Conservation (phyloP, 2,888 invertebrate genomes). For the Ischnus inquisitorius region DNA sequence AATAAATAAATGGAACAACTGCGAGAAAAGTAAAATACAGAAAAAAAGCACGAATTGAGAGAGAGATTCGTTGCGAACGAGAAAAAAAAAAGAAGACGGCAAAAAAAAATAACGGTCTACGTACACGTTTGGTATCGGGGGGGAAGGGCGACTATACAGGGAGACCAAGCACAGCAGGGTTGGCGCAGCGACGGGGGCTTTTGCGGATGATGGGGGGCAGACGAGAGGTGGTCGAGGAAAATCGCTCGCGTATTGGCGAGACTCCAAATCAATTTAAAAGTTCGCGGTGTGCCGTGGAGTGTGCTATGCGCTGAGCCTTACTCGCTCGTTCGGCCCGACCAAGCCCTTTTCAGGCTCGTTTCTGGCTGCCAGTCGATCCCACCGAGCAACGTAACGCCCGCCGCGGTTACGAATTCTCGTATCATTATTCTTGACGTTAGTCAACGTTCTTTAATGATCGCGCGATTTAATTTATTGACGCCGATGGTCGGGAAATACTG, state of each 20-base stretch:
- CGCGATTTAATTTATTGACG: not conserved
- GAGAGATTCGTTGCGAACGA: constrained; percentile 50
- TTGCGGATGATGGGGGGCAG: constrained; percentile 59
- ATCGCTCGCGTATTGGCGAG: constrained; percentile 81
- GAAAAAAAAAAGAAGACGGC: not conserved
- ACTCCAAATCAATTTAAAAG: constrained; percentile 85
- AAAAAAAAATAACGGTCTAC: constrained; percentile 42
- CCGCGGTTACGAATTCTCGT: constrained; percentile 16
- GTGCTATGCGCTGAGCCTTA: constrained; percentile 54
- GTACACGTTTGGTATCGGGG: constrained; percentile 54
- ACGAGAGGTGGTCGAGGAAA: constrained; percentile 74
- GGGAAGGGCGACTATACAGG: constrained; percentile 60
- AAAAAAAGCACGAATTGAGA: constrained; percentile 15
- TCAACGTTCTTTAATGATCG: constrained; percentile 6
- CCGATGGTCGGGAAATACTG: not conserved
- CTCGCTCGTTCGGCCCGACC: constrained; percentile 34
- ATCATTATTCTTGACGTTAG: constrained; percentile 5
- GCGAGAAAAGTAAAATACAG: constrained; percentile 66
- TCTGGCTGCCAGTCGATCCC: constrained; percentile 18
- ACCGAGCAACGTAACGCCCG: constrained; percentile 6
- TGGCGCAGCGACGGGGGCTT: constrained; percentile 46
- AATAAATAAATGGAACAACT: constrained; percentile 69
- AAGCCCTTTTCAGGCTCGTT: constrained; percentile 28
- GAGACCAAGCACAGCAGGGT: constrained; percentile 19
- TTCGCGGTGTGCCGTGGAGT: constrained; percentile 76